These are phyloP conservation scores for Minunthozetes semirufus DNA, from an alignment of 2,888 invertebrate genomes.

Conservation along the genomic window DNA sequence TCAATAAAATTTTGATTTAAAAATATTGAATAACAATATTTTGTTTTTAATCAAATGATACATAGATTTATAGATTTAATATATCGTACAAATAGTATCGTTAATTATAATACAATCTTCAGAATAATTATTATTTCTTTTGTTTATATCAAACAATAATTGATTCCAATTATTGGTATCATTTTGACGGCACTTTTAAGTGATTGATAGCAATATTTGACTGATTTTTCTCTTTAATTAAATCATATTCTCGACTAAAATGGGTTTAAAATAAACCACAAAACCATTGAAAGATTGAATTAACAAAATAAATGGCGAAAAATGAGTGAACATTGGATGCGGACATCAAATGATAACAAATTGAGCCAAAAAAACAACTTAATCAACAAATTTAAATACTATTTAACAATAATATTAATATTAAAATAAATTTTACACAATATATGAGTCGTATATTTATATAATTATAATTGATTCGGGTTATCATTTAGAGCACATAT, in stretches of 20 bases:
- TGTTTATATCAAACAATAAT: background rate
- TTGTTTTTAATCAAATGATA: background rate
- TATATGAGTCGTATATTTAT: background rate
- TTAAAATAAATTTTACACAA: background rate
- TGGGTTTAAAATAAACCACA: background rate
- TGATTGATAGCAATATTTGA: background rate
- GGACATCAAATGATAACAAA: too few relatives aligned
- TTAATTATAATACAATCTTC: background rate
- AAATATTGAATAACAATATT: background rate
- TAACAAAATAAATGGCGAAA: too few relatives aligned
- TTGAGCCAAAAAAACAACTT: too few relatives aligned
- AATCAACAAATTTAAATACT: background rate
- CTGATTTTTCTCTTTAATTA: background rate
- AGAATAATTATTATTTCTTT: too few relatives aligned
- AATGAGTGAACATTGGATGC: too few relatives aligned
- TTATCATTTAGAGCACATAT: background rate
- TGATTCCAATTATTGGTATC: background rate
- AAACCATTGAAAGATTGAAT: too few relatives aligned
- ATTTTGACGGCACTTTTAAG: background rate
- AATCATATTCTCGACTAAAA: background rate
- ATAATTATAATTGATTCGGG: background rate
- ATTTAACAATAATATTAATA: background rate
- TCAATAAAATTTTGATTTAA: background rate
- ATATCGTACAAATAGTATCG: background rate
- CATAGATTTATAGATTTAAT: background rate